Conservation (phyloP, 2,113 vertebrate species). For the Phocoena phocoena region DNA sequence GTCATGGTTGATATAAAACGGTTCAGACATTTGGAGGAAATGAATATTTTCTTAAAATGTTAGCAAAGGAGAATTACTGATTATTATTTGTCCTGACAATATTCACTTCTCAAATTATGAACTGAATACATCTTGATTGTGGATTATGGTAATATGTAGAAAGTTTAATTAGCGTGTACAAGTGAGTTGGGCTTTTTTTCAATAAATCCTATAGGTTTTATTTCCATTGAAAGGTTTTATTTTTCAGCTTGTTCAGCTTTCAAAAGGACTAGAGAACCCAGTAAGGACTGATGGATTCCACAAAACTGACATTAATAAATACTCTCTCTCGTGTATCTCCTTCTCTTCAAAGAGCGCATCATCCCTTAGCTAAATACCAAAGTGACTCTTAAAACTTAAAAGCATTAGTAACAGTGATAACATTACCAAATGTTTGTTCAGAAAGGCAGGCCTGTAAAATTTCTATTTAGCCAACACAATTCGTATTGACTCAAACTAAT, state of each 20-base stretch:
- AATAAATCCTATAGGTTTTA: not conserved
- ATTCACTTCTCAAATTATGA: slow-evolving; percentile 35
- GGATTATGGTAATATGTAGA: not conserved
- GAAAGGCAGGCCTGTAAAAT: not conserved
- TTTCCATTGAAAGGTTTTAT: not conserved
- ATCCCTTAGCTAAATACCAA: not conserved
- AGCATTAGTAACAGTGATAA: not conserved
- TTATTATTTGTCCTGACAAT: slow-evolving; percentile 39
- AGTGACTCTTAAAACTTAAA: not conserved
- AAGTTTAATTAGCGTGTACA: slow-evolving; percentile 17
- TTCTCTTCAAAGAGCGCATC: not conserved
- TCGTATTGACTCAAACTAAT: not conserved
- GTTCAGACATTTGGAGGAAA: slow-evolving; percentile 10
- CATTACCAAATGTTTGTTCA: not conserved
- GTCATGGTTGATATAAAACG: not conserved
- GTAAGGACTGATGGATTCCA: not conserved
- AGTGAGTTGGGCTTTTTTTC: not conserved
- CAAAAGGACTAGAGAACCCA: not conserved
- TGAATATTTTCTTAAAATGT: not conserved
- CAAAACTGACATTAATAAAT: slow-evolving; percentile 40
- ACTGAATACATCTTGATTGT: not conserved
- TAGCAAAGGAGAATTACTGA: slow-evolving; percentile 4
- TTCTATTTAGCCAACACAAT: not conserved
- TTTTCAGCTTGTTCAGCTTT: slow-evolving; percentile 29
- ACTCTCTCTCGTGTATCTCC: not conserved